Conservation (phyloP, 2,113 vertebrate genomes). For the Chlamydotis undulata region DNA sequence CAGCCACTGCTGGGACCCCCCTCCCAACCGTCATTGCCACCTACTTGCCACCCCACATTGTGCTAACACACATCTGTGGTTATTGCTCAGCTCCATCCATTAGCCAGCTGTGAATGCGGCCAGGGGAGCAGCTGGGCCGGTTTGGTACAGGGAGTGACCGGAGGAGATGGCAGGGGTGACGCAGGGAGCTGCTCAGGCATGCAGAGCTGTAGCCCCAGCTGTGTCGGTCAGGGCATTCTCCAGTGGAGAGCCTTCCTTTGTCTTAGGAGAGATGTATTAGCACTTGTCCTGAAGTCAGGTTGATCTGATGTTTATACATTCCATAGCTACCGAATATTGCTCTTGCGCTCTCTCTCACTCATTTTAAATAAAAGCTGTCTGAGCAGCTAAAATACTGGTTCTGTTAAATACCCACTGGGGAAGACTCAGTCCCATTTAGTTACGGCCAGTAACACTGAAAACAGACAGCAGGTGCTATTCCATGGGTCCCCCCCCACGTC, state of each 20-base stretch:
- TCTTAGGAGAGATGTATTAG: background rate
- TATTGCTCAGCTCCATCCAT: no score
- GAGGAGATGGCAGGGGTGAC: no score
- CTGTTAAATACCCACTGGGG: background rate
- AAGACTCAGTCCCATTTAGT: background rate
- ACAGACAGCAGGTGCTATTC: background rate
- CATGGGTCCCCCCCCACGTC: accelerated
- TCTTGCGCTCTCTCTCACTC: background rate
- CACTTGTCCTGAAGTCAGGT: background rate
- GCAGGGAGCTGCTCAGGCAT: no score
- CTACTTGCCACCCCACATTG: no score
- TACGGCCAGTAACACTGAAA: background rate
- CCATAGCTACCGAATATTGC: background rate
- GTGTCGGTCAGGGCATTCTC: no score
- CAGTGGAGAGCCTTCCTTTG: background rate
- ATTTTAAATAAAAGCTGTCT: background rate
- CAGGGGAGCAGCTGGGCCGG: no score
- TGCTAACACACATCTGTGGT: no score
- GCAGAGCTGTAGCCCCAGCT: no score
- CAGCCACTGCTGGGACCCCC: no score
- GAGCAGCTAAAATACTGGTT: background rate
- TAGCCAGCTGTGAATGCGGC: no score
- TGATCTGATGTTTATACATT: background rate
- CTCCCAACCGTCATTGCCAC: no score
- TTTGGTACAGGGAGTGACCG: no score